Base-by-base conservation (phyloP, 2,113 vertebrate species). In the Sinocyclocheilus rhinocerous region DNA sequence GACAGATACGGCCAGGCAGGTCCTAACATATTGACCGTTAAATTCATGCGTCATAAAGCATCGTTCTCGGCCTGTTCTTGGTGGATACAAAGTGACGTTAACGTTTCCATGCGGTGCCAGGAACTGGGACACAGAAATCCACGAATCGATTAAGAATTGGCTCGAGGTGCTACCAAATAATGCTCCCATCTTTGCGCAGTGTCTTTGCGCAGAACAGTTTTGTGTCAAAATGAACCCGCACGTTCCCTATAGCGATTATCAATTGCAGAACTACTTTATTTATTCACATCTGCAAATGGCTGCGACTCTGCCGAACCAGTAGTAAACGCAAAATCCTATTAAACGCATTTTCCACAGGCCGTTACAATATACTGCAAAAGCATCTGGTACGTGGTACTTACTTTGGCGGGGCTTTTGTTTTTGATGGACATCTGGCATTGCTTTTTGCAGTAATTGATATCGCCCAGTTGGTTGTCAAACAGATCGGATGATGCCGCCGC, bases 361-460 rank as follows among this genome's bases (percentile, higher is more conserved):
- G 67, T 83, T 55, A 59, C 18, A n/a, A 72, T 72, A 67, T 50
- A 48, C 39, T 36, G 48, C 39, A 63, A 42, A 86, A 33, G 77
- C n/a, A 48, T 85, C 63, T 61, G 42, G 57, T 67, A 33, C 50
- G 75, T 81, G 57, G 39, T 76, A 95, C 95, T 96, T 95, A 96
- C 95, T 95, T 94, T 95, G 83, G 93, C 92, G 0, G 94, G 91
- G 93, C 93, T 95, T 92, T 93, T 95, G 93, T 94, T 95, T 92
- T 92, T 94, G 91, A 95, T 93, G 93, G 89, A 91, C 86, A 95
- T 90, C 94, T 95, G 94, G 90, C 97, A 97, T 91, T 96, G 96
- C 90, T 93, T 95, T 90, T 95, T 97, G 95, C 96, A 97, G 91
- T 93, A 96, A 90, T 93, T 94, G 90, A 96, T 96, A 93, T 96